Evolutionary conservation across 2,797 vertebrate genomes (phyloP), one percentile per base, ranked within the genome.

Genomic region (Takifugu ocellatus): DNA sequence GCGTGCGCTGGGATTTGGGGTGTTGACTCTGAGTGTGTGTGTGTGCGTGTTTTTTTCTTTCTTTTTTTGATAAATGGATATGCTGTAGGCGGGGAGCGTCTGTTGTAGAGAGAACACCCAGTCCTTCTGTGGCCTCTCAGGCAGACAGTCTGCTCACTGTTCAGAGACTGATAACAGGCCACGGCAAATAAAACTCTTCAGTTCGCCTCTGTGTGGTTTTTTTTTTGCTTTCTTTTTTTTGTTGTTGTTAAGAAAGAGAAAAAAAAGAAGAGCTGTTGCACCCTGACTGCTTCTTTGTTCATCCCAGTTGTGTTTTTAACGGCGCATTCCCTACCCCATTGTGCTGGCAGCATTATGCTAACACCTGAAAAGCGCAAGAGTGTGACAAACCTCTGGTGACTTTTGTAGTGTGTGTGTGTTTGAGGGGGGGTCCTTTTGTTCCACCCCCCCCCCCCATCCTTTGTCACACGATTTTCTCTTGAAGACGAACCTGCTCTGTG

Each of bases 171-270:
- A 97, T 96, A 96, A 96, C 93, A 93, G 90, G 90, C 89, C 93
- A 81, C 86, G 93, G 94, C 96, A 95, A 96, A 97, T 95, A 96
- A 93, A 93, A 94, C 92, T 93, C 93, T 93, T 91, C 88, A 82
- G 91, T 88, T 65, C 73, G 84, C 89, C 89, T 90, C 84, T 89
- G 84, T 89, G 72, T 76, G 90, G 85, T 91, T 44, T 44, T 44
- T 44, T 44, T 44, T 85, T 89, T 74, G 75, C 90, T 86, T 91
- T 43, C 12, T 43, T 6, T 43, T 14, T 44, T 14, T 44, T 15
- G 14, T 15, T 44, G 43, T 16, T 15, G 14, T 17, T 44, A 17
- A 15, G 11, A 39, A 14, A 7, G 36, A 7, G 36, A 7, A 14
- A 7, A 16, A 81, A 51, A 72, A 67, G 73, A 85, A 70, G 74